Evolutionary conservation across 2,888 invertebrate species (phyloP).

Genomic region (Melanostoma scalare): DNA sequence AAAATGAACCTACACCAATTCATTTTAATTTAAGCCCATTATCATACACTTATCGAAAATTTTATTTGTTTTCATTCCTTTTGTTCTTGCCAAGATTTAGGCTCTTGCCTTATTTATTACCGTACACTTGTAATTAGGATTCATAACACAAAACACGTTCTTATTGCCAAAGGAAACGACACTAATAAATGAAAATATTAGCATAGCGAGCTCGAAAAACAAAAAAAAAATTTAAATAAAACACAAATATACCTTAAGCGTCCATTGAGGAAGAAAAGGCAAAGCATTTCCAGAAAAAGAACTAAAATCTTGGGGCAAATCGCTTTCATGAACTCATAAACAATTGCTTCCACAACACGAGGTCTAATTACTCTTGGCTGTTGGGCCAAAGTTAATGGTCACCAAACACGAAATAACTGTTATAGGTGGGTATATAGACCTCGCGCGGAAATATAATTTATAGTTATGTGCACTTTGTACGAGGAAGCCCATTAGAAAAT

Average conservation of each 20-base stretch:
- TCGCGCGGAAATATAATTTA: slow-evolving; percentile 41
- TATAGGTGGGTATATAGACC: background rate
- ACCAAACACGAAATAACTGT: slow-evolving; percentile 47
- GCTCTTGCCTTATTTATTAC: slow-evolving; percentile 48
- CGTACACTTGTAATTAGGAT: slow-evolving; percentile 60
- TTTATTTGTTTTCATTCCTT: slow-evolving; percentile 50
- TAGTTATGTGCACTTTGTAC: slow-evolving; percentile 8
- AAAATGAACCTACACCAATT: slow-evolving; percentile 59
- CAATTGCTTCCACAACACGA: slow-evolving; percentile 67
- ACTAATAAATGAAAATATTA: slow-evolving; percentile 61
- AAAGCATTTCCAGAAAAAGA: background rate
- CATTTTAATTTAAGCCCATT: slow-evolving; percentile 58
- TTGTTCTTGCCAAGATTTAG: background rate
- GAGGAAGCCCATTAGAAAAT: slow-evolving; percentile 23
- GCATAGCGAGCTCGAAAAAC: slow-evolving; percentile 19
- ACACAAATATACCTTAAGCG: background rate
- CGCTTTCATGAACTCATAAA: slow-evolving; percentile 67
- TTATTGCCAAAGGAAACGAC: slow-evolving; percentile 61
- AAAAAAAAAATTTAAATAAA: slow-evolving; percentile 13
- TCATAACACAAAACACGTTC: slow-evolving; percentile 65
- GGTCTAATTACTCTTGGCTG: slow-evolving; percentile 58
- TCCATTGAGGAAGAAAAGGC: too few relatives aligned
- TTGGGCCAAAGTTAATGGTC: slow-evolving; percentile 44
- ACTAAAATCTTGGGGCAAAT: slow-evolving; percentile 55
- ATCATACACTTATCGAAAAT: slow-evolving; percentile 63